Conservation (phyloP, 2,797 vertebrate genomes). For the Liparis tanakae region DNA sequence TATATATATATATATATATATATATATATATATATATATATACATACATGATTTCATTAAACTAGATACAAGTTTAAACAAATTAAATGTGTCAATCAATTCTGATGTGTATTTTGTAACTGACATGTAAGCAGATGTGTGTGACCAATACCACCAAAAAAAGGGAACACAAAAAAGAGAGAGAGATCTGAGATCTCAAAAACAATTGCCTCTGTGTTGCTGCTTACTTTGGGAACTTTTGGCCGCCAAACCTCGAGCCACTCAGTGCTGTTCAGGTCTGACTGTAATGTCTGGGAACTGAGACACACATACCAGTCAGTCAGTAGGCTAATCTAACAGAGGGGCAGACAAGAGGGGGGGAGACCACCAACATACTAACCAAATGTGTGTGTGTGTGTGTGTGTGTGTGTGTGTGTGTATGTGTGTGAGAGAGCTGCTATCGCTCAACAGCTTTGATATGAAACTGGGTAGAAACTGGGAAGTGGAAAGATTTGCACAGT, state of each 20-base stretch:
- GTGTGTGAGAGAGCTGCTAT: constrained; percentile 55
- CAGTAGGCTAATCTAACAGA: constrained; percentile 72
- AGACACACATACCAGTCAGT: constrained; percentile 75
- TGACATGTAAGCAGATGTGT: background rate
- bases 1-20: background rate
- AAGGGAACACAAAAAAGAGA: constrained; percentile 7
- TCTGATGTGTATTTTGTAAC: background rate
- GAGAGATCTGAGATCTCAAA: background rate
- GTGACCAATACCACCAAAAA: background rate
- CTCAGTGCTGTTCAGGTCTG: constrained; percentile 34
- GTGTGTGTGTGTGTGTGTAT: constrained; percentile 38
- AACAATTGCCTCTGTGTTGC: background rate
- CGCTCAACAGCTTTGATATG: constrained; percentile 73
- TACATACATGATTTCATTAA: background rate
- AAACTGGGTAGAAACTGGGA: constrained; percentile 68
- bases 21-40: no score
- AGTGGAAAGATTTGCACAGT: constrained; percentile 77
- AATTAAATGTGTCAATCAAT: background rate
- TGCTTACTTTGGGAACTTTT: background rate
- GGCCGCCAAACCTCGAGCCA: background rate
- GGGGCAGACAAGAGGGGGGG: constrained; percentile 40
- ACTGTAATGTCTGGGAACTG: constrained; percentile 63
- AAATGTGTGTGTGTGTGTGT: constrained; percentile 49
- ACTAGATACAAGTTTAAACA: background rate
- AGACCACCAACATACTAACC: constrained; percentile 73